Conservation (phyloP, 2,113 vertebrate genomes). For the Lontra canadensis region DNA sequence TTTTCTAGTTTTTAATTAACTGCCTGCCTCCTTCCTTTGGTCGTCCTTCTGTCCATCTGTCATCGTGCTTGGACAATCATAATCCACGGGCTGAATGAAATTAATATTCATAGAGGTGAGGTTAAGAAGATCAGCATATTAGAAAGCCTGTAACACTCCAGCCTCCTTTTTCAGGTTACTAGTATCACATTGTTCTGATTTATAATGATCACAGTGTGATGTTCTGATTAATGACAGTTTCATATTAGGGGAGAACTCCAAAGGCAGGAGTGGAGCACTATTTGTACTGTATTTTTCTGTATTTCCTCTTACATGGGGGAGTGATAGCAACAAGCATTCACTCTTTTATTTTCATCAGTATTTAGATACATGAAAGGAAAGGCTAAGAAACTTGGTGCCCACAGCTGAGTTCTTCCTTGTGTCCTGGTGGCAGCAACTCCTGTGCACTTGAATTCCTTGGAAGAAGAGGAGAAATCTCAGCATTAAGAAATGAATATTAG, state of each 20-base stretch:
- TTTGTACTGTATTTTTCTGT: background rate
- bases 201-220: background rate
- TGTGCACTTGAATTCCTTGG: background rate
- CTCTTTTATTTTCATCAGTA: background rate
- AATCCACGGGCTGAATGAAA: background rate
- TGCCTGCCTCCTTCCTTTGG: background rate
- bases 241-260: background rate
- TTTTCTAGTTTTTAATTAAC: background rate
- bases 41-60: background rate
- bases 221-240: background rate
- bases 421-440: background rate
- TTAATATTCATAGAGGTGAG: background rate
- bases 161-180: background rate
- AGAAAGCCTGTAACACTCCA: background rate
- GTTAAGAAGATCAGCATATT: background rate
- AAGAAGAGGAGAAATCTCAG: background rate
- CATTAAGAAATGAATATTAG: background rate
- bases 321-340: background rate
- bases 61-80: background rate
- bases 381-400: background rate
- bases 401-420: background rate
- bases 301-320: background rate
- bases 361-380: background rate
- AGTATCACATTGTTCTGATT: background rate
- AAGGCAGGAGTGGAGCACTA: background rate